Conservation (phyloP, 92 coral and sea anemone genomes). For the Montipora capitata region DNA sequence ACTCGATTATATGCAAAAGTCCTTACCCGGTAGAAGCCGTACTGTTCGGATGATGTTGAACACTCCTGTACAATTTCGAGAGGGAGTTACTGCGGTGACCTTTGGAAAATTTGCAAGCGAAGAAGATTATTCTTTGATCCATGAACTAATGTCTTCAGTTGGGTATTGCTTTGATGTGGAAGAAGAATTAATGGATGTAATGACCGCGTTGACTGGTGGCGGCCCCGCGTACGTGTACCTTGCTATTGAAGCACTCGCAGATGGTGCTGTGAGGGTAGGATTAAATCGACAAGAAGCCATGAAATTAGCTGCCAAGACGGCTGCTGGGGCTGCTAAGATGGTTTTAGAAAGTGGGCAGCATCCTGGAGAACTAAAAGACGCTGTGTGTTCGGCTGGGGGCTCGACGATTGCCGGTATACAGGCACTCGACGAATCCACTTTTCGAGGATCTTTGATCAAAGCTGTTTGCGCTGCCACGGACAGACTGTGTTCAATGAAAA, state of each 20-base stretch:
- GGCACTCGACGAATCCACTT: constrained; percentile 92
- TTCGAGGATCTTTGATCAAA: constrained; percentile 95
- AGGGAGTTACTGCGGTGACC: constrained; percentile 95
- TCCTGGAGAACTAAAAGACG: constrained; percentile 98
- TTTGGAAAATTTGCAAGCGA: constrained; percentile 97
- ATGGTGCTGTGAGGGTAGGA: constrained; percentile 96
- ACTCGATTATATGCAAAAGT: constrained; percentile 87
- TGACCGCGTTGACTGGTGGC: constrained; percentile 96
- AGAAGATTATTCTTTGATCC: constrained; percentile 85
- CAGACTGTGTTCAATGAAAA: constrained; percentile 16
- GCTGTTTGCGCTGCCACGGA: constrained; percentile 95
- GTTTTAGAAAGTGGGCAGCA: constrained; percentile 96
- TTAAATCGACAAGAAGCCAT: constrained; percentile 95
- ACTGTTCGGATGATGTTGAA: constrained; percentile 95
- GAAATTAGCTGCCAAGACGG: constrained; percentile 95
- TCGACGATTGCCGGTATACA: constrained; percentile 96
- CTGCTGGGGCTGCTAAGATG: constrained; percentile 99
- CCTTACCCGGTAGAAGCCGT: constrained; percentile 92
- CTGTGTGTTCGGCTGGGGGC: constrained; percentile 98
- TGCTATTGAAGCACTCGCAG: constrained; percentile 97
- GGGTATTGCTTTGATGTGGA: constrained; percentile 95
- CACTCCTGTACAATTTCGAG: constrained; percentile 96
- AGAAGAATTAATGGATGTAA: constrained; percentile 94
- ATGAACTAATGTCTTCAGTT: constrained; percentile 89
- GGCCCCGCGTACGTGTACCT: constrained; percentile 98